Base-by-base conservation (phyloP, 2,888 invertebrate genomes). In the Melanophora roralis region DNA sequence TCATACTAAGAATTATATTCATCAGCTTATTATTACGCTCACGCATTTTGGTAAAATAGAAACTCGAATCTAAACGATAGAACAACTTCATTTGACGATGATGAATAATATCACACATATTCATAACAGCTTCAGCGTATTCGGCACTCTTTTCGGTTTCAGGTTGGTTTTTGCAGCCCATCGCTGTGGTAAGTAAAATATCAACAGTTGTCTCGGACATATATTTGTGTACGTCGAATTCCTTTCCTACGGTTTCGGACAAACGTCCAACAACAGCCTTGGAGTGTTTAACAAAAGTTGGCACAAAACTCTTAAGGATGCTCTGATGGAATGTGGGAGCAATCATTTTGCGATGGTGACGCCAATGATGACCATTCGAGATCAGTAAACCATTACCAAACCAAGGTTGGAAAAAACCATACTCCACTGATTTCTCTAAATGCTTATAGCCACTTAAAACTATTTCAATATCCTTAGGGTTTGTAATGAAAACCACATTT, bases 301-400 rank as follows among this genome's bases (percentile, higher is more conserved):
- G 92, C 80, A 96, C 92, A 86, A 96, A 96, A 1, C 94, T 94
- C 89, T 95, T 96, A 34, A 96, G 89, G 0, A 96, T 94, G 86
- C 95, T 95, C 86, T 95, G 92, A 86, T 95, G 95, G 91, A 96
- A 96, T 47, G 95, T 95, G 9, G 96, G 95, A 0, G 95, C 95
- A 80, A 96, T 96, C 88, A 96, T 92, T 91, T 95, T 95, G 27
- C 96, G 92, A 87, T 96, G 95, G 0, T 94, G 92, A 38, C 94
- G 92, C 95, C 96, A 96, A 91, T 94, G 95, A 68, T 93, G 92
- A 43, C 95, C 95, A 76, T 93, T 92, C 78, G 95, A 95, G 62
- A 95, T 95, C 12, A 95, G 92, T 8, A 95, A 91, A 73, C 95
- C 95, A 85, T 95, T 93, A n/a, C 95, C 95, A 62, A 95, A 92